Evolutionary conservation across 2,888 invertebrate species (phyloP), one percentile per base, ranked within the genome.

Genomic region (Lissonota sp.): DNA sequence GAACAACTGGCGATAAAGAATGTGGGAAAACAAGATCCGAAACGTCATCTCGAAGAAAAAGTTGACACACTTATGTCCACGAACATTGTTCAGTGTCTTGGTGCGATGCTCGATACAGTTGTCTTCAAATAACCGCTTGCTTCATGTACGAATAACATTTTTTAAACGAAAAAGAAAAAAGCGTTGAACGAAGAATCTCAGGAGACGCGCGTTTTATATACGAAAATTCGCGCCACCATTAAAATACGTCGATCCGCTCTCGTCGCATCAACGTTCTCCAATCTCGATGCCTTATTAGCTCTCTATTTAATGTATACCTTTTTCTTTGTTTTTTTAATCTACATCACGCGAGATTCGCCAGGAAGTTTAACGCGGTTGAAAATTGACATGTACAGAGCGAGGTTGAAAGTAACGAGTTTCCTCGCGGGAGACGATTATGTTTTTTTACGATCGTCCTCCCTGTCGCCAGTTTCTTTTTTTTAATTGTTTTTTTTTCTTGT

Each of bases 1-100:
- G 99, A 99, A 93, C 99, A 99, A 92, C 93, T 99, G 93, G 99
- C 99, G 16, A 99, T 99, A 90, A 99, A 99, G 93, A 99, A 99
- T 94, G 99, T 99, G 80, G 99, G 99, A 72, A 99, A 98, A 93
- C 97, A 98, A 93, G 99, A 99, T 93, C 99, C 99, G 26, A 99
- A 99, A 93, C 95, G 99, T 87, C 99, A 99, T 95, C 94, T 99
- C 92, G 99, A 99, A 93, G 99, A 99, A 92, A 98, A 99, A 93
- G 99, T 99, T 16, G 98, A 99, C 93, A 96, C 97, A 80, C 94
- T 99, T 71, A 99, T 99, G 99, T 97, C 98, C 72, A 97, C 97
- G 87, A 99, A 99, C 93, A 99, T 99, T 93, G 98, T 99, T 75
- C 99, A 99, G 94, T 98, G 98, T 93, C 95, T 99, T 91, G 99